Conservation (phyloP, 1,140 invertebrate species). For the Drosophila sp. region DNA sequence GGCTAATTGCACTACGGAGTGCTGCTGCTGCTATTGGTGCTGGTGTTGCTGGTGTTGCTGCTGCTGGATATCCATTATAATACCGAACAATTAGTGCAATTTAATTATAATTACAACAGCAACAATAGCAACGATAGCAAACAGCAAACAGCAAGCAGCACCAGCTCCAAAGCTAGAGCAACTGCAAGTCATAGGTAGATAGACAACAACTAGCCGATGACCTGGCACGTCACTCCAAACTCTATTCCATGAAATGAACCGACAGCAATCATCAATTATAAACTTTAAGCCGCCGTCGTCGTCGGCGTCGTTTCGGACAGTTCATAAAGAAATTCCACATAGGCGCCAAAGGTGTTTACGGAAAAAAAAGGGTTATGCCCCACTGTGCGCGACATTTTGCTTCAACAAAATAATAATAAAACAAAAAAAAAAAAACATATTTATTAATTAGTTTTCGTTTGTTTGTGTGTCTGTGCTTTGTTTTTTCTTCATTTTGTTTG, state of each 20-base stretch:
- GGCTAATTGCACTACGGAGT: slow-evolving; percentile 60
- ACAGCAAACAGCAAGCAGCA: not conserved
- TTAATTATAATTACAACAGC: slow-evolving; percentile 73
- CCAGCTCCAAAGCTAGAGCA: slow-evolving; percentile 20
- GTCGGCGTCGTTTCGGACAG: slow-evolving; percentile 17
- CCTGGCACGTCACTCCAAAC: slow-evolving; percentile 68
- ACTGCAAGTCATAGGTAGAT: slow-evolving; percentile 62
- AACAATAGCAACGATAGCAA: slow-evolving; percentile 37
- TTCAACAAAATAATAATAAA: not conserved
- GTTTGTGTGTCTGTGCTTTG: slow-evolving; percentile 44
- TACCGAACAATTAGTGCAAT: slow-evolving; percentile 76
- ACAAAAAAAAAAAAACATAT: slow-evolving; percentile 14
- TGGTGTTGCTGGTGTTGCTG: slow-evolving; percentile 17
- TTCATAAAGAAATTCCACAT: slow-evolving; percentile 42
- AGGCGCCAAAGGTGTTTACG: slow-evolving; percentile 38
- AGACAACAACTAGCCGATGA: slow-evolving; percentile 50
- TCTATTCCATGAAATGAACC: slow-evolving; percentile 29
- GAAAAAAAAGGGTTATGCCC: slow-evolving; percentile 31
- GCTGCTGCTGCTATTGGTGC: slow-evolving; percentile 8
- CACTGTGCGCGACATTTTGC: slow-evolving; percentile 68
- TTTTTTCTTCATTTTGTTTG: slow-evolving; percentile 32
- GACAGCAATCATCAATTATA: slow-evolving; percentile 52
- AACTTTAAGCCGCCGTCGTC: slow-evolving; percentile 17
- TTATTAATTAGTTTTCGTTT: slow-evolving; percentile 69
- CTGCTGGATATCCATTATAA: slow-evolving; percentile 69